A percentile compares a stretch with the other conserved stretches of the same genome.
These are phyloP conservation scores for Euplexia lucipara DNA, from an alignment of 2,888 invertebrate species.

Conservation along the genomic window DNA sequence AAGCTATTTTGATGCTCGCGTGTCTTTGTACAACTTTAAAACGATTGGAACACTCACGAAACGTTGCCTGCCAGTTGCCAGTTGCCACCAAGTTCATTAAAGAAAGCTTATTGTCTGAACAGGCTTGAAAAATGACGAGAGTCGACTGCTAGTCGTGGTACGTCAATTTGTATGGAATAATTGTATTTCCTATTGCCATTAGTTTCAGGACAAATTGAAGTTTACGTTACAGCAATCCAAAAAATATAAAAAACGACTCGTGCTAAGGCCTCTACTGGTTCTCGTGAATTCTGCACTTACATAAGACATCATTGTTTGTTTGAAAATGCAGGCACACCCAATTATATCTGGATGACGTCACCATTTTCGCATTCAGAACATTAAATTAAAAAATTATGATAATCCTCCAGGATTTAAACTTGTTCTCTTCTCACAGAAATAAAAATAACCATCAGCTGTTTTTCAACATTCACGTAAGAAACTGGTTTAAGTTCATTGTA, in stretches of 20 bases:
- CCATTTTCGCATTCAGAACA: slow-evolving; percentile 28
- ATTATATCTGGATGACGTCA: slow-evolving; percentile 26
- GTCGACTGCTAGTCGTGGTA: too few species aligned
- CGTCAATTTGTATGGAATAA: too few species aligned
- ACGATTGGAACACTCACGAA: background rate
- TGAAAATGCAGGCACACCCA: slow-evolving; percentile 13
- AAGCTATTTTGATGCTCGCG: background rate
- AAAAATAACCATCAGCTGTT: slow-evolving; percentile 55
- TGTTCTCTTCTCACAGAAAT: slow-evolving; percentile 50
- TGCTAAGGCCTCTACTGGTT: too few species aligned
- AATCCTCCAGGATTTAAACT: slow-evolving; percentile 56
- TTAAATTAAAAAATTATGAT: slow-evolving; percentile 51
- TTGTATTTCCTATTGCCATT: too few species aligned
- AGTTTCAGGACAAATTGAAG: too few species aligned
- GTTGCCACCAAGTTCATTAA: background rate
- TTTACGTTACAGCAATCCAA: too few species aligned
- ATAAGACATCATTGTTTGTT: background rate
- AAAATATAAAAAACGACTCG: too few species aligned
- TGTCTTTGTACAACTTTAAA: too few species aligned
- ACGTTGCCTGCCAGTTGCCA: background rate
- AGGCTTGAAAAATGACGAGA: background rate
- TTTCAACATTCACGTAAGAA: slow-evolving; percentile 46
- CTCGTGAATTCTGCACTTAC: background rate
- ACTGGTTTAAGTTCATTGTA: slow-evolving; percentile 38
- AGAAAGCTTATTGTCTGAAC: background rate